phyloP scores from a whole-genome alignment of 2,888 invertebrate genomes.

The Agapostemon virescens region DNA sequence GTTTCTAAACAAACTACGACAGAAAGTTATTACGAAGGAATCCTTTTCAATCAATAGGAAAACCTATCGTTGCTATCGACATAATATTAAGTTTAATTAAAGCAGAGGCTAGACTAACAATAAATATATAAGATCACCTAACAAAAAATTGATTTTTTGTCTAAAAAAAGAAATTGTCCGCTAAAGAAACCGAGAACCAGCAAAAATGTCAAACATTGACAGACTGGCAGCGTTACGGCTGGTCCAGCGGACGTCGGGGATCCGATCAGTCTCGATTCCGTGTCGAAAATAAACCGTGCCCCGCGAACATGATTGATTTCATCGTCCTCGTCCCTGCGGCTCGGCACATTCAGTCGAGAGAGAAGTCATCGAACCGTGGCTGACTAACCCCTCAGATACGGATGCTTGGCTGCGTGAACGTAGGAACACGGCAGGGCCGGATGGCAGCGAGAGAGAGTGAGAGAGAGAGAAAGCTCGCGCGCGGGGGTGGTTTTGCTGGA shows the following conservation, averaged over 20 bases:
- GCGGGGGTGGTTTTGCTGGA: conserved; percentile 5
- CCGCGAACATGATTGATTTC: conserved; percentile 51
- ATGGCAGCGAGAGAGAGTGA: background rate
- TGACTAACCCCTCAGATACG: conserved; percentile 60
- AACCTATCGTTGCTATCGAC: no score
- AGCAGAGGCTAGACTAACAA: no score
- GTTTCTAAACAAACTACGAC: no score
- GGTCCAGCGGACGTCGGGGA: background rate
- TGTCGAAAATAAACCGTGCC: conserved; percentile 20
- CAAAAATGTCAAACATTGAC: background rate
- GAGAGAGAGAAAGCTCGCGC: background rate
- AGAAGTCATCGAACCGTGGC: conserved; percentile 61
- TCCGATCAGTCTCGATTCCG: conserved; percentile 10
- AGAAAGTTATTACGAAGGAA: no score
- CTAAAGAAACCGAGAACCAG: no score
- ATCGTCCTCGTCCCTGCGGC: conserved; percentile 31
- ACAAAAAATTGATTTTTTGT: no score
- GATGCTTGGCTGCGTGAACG: conserved; percentile 54
- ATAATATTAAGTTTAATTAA: no score
- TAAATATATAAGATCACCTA: no score
- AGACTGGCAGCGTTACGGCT: background rate
- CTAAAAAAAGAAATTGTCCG: no score
- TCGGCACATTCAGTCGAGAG: conserved; percentile 24
- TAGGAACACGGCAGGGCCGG: conserved; percentile 36
- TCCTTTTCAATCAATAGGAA: no score